Base-by-base conservation (phyloP, 1,140 invertebrate species). In the Carcinoscorpius rotundicauda region DNA sequence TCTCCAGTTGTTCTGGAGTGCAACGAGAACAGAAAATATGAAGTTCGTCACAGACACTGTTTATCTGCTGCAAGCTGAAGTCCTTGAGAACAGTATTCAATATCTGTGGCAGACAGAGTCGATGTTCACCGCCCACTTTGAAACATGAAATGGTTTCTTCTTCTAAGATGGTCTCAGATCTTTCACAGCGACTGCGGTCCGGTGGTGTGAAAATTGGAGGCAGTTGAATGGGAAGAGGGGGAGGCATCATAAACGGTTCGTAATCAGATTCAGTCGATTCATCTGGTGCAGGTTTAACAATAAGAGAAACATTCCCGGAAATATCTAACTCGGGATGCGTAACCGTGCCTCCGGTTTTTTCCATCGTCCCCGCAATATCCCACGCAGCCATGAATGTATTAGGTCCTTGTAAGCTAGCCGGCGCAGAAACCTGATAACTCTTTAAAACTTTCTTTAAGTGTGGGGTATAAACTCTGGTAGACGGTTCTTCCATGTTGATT, bases 1-100 rank as follows among this genome's bases (percentile, higher is more conserved):
- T 87, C 71, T 94, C 88, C 71, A 98, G 78, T 78, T 98, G 95
- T 73, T 93, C 90, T 9, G 85, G 83, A 56, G 90, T 94, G 76
- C 94, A 97, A 60, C 89, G 83, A 56, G 93, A 94, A 75, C 92
- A 97, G 76, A 89, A 96, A 67, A 98, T 97, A 77, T 94, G 91
- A 72, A 98, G 78, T 71, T 95, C 90, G 77, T 97, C 92, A 78
- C 93, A 97, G 65, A 93, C 93, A 6, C 71, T 70, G 79, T 97
- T 95, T 72, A 98, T 97, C 78, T 97, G 89, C 53, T 86, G 85
- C 51, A 94, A 77, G 10, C 82, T 85, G 76, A 96, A 95, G 73
- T 93, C 87, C 63, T 86, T 84, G 50, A 98, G 79, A 55, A 97
- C 93, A 66, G 87, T 91, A 71, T 94, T 97, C 4, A 98, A 81